Conservation (phyloP, 2,888 invertebrate species). For the Chromoteleia sp. region DNA sequence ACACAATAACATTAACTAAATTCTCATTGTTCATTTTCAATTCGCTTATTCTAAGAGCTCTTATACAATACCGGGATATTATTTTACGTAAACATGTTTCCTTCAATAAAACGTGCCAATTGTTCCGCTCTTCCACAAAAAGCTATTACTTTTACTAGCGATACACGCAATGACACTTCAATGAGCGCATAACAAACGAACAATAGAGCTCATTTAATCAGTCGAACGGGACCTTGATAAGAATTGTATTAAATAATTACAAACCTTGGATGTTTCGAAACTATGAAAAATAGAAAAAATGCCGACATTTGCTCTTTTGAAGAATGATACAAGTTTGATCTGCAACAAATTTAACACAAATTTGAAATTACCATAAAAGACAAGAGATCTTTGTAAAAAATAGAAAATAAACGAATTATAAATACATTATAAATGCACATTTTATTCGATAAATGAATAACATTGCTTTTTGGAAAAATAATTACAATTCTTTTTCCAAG, state of each 20-base stretch:
- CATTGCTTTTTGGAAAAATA: too few species aligned
- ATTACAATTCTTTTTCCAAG: too few species aligned
- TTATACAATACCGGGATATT: constrained; percentile 17
- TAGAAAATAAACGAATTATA: too few species aligned
- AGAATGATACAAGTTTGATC: too few species aligned
- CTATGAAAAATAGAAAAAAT: background rate
- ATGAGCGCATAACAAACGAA: constrained; percentile 31
- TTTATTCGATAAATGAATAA: too few species aligned
- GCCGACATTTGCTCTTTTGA: too few species aligned
- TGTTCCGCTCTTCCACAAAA: constrained; percentile 42
- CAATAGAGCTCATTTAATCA: constrained; percentile 33
- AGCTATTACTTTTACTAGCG: constrained; percentile 48
- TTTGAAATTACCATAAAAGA: too few species aligned
- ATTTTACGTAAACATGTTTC: constrained; percentile 28
- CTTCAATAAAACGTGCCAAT: constrained; percentile 46
- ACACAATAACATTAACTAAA: constrained; percentile 6
- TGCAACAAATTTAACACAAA: too few species aligned
- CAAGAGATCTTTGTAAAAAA: too few species aligned
- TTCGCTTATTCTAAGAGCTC: constrained; percentile 16
- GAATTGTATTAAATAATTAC: constrained; percentile 8
- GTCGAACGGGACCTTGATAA: constrained; percentile 30
- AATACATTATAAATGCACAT: too few species aligned
- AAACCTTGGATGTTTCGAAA: constrained; percentile 4
- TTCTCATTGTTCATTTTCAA: background rate
- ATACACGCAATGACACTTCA: constrained; percentile 37